A percentile compares a stretch with the other conserved stretches of the same genome.
Conservation (phyloP, 2,797 vertebrate genomes). For the Furcifer pardalis region DNA sequence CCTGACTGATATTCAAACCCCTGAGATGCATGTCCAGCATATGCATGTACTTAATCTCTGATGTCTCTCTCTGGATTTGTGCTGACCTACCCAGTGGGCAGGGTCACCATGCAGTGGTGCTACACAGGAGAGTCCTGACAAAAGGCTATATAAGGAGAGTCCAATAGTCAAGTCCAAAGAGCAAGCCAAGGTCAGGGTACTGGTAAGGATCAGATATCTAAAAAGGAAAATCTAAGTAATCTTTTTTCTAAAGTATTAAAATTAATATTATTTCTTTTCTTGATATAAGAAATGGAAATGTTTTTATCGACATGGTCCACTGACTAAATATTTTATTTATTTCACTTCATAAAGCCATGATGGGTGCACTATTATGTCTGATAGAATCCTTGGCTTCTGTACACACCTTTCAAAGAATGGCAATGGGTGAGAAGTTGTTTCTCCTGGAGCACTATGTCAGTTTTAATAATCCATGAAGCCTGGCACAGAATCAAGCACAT, state of each 20-base stretch:
- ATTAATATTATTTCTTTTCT: not conserved
- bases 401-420: not conserved
- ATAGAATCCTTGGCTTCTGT: not conserved
- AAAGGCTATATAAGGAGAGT: no score
- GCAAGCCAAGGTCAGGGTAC: no score
- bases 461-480: slow-evolving; percentile 15
- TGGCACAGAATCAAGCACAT: slow-evolving; percentile 23
- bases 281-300: not conserved
- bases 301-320: not conserved
- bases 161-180: no score
- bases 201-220: no score
- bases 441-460: slow-evolving; percentile 11
- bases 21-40: no score
- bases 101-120: no score
- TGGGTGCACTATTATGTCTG: not conserved
- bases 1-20: no score
- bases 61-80: no score
- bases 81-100: no score
- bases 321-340: not conserved
- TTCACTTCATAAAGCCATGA: not conserved
- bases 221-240: not conserved
- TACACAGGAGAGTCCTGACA: no score
- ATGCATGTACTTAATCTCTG: no score
- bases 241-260: not conserved
- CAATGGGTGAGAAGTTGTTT: not conserved